Evolutionary conservation across 2,888 invertebrate genomes (phyloP).

Genomic region (Aspidiotus destructor): DNA sequence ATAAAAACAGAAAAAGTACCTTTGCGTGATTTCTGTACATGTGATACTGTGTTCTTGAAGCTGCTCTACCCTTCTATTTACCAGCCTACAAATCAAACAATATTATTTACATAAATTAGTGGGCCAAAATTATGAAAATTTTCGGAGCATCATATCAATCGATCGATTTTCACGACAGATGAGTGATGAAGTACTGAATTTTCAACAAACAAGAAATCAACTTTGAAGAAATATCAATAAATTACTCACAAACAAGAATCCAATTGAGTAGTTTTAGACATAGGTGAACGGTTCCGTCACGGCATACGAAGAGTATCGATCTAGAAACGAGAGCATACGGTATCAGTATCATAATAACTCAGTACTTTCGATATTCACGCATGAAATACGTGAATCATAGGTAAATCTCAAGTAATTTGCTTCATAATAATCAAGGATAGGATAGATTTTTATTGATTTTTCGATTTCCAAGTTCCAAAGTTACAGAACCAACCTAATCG

Average conservation of each 20-base stretch:
- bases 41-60: slow-evolving; percentile 58
- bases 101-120: neutral
- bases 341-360: no score
- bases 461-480: no score
- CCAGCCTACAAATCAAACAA: slow-evolving; percentile 46
- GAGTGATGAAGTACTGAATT: neutral
- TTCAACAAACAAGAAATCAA: neutral
- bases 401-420: no score
- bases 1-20: slow-evolving; percentile 41
- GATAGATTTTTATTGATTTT: no score
- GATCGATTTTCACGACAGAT: neutral
- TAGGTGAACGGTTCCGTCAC: slow-evolving; percentile 16
- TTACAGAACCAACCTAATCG: no score
- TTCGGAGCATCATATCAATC: neutral
- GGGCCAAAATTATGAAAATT: neutral
- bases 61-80: slow-evolving; percentile 58
- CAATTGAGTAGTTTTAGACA: slow-evolving; percentile 26
- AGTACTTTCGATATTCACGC: no score
- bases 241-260: slow-evolving; percentile 32
- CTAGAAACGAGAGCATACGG: neutral
- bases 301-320: slow-evolving; percentile 11
- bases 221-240: no score
- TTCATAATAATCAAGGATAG: no score
- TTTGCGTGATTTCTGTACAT: slow-evolving; percentile 57
- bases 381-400: no score